Conservation (phyloP, 2,797 vertebrate species). For the Danio albolineatus region DNA sequence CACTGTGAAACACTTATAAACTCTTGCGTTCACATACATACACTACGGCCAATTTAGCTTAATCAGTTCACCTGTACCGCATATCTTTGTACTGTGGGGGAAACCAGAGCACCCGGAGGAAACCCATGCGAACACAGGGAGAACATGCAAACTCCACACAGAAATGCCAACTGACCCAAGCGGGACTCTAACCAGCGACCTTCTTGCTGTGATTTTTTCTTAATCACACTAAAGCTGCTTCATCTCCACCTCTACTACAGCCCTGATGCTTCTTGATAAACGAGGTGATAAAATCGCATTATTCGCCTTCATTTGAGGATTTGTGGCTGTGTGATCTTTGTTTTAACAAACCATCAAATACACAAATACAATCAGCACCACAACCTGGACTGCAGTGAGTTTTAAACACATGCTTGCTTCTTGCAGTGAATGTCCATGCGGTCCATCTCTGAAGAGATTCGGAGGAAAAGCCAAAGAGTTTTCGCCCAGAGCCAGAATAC, state of each 20-base stretch:
- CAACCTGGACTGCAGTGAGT: neutral
- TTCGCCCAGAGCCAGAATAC: conserved; percentile 91
- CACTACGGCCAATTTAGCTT: no score
- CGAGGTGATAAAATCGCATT: conserved; percentile 1
- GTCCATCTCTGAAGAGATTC: conserved; percentile 89
- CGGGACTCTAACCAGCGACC: no score
- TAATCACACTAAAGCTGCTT: conserved; percentile 1
- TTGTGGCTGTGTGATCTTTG: neutral
- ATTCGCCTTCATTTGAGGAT: neutral
- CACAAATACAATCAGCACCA: neutral
- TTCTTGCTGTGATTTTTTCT: no score
- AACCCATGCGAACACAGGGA: no score
- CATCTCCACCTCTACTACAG: neutral
- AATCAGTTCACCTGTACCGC: no score
- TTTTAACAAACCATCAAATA: neutral
- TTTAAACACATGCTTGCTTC: neutral
- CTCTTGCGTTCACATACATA: no score
- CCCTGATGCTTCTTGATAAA: conserved; percentile 9
- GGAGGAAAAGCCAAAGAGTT: conserved; percentile 93
- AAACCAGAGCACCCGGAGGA: no score
- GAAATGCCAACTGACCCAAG: no score
- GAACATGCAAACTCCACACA: no score
- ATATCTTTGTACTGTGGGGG: no score
- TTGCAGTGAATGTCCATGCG: conserved; percentile 94
- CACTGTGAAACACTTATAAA: no score